Evolutionary conservation across 1,140 invertebrate species (phyloP).

Genomic region (Caenorhabditis remanei): DNA sequence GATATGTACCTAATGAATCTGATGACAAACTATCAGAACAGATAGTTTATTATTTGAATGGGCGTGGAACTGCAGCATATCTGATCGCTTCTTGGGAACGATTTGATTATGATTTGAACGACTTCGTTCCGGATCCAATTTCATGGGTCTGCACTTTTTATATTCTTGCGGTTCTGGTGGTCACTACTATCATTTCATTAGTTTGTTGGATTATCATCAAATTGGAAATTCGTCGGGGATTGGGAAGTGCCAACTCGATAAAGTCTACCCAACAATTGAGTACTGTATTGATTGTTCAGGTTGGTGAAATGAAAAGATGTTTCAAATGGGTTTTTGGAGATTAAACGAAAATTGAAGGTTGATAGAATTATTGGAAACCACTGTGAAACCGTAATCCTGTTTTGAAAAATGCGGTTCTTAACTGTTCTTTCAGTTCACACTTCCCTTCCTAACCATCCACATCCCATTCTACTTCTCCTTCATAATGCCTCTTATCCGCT

Average conservation of each 20-base stretch:
- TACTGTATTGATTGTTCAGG: slow-evolving; percentile 21
- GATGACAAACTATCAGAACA: slow-evolving; percentile 4
- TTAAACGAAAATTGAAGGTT: too few relatives aligned
- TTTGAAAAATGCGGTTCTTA: too few relatives aligned
- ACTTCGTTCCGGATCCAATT: not conserved
- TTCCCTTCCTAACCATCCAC: slow-evolving; percentile 1
- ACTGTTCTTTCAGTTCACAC: not conserved
- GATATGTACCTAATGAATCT: not conserved
- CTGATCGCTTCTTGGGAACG: slow-evolving; percentile 6
- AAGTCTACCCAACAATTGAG: slow-evolving; percentile 13
- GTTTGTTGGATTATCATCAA: slow-evolving; percentile 13
- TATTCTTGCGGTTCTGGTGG: not conserved
- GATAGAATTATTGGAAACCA: too few relatives aligned
- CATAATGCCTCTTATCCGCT: not conserved
- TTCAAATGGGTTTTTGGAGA: too few relatives aligned
- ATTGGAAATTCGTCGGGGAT: not conserved
- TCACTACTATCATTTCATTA: not conserved
- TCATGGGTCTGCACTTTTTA: slow-evolving; percentile 2
- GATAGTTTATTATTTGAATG: slow-evolving; percentile 19
- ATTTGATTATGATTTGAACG: slow-evolving; percentile 1
- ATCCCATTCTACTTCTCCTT: slow-evolving; percentile 21
- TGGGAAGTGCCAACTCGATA: not conserved
- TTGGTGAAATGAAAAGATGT: not conserved
- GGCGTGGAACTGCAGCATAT: not conserved
- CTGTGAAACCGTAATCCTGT: not conserved